phyloP scores from a whole-genome alignment of 2,888 invertebrate species.

The Anarsia innoxiella region DNA sequence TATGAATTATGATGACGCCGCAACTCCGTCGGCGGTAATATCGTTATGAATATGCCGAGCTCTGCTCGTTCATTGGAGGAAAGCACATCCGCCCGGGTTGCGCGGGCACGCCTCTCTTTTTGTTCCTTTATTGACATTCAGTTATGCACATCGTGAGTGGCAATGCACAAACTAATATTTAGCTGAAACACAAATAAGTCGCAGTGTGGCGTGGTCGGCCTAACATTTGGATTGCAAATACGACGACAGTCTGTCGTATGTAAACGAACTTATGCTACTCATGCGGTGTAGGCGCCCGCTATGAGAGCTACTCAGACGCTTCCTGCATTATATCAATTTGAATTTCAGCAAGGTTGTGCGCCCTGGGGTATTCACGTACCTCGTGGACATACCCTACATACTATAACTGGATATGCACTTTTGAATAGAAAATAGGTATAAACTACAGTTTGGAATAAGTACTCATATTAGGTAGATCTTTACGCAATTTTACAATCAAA shows the following conservation, averaged over 20 bases:
- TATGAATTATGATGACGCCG: constrained; percentile 76
- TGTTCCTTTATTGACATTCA: constrained; percentile 73
- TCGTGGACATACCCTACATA: too few relatives aligned
- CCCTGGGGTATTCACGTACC: constrained; percentile 16
- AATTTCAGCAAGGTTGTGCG: constrained; percentile 57
- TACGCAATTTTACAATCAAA: too few relatives aligned
- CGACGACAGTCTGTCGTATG: constrained; percentile 68
- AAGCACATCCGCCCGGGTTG: constrained; percentile 66
- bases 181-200: constrained; percentile 63
- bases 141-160: constrained; percentile 71
- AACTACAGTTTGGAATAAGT: too few relatives aligned
- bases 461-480: constrained; percentile 21
- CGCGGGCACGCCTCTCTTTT: constrained; percentile 73
- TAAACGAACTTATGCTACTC: constrained; percentile 73
- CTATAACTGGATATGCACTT: too few relatives aligned
- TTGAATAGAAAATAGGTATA: constrained; percentile 1
- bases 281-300: constrained; percentile 67
- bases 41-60: constrained; percentile 74
- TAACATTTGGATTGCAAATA: constrained; percentile 74
- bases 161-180: constrained; percentile 73
- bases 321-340: constrained; percentile 75
- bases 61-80: constrained; percentile 69
- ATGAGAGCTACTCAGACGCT: constrained; percentile 74
- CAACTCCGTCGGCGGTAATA: constrained; percentile 70
- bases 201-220: constrained; percentile 55